Percentiles rank a stretch among this genome's conserved stretches.
Conservation (phyloP, 1,140 invertebrate species). For the Euschistus heros region DNA sequence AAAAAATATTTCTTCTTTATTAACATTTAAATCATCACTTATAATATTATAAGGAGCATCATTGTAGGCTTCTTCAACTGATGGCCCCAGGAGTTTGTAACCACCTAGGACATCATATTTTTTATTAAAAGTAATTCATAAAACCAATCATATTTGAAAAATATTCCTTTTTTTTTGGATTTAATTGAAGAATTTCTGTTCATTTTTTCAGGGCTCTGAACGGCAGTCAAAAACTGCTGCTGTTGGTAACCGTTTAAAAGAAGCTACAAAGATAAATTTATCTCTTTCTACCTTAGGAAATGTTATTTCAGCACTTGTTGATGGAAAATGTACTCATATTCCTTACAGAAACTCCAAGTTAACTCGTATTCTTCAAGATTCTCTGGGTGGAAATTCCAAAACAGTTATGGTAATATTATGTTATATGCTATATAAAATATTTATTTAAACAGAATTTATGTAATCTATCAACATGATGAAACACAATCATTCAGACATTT, state of each 20-base stretch:
- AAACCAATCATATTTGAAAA: too few species aligned
- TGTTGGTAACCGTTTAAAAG: conserved; percentile 74
- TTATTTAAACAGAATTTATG: background rate
- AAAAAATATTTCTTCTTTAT: too few species aligned
- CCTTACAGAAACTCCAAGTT: conserved; percentile 93
- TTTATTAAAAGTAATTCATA: too few species aligned
- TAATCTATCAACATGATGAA: too few species aligned
- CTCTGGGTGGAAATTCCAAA: conserved; percentile 91
- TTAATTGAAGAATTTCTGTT: too few species aligned
- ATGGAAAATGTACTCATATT: conserved; percentile 87
- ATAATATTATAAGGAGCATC: too few species aligned
- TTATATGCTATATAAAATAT: background rate
- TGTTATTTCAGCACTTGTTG: conserved; percentile 88
- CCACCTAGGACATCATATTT: too few species aligned
- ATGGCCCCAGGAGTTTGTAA: too few species aligned
- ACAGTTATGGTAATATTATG: conserved; percentile 71
- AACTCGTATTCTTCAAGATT: conserved; percentile 85
- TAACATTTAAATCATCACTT: too few species aligned
- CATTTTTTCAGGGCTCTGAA: conserved; percentile 59
- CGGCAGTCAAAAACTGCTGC: conserved; percentile 87
- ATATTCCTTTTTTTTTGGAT: too few species aligned
- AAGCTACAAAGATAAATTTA: conserved; percentile 92
- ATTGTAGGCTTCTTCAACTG: too few species aligned
- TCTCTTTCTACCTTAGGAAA: conserved; percentile 88
- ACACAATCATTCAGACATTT: too few species aligned